Conservation (phyloP, 2,888 invertebrate genomes). For the Drosophila limbata region DNA sequence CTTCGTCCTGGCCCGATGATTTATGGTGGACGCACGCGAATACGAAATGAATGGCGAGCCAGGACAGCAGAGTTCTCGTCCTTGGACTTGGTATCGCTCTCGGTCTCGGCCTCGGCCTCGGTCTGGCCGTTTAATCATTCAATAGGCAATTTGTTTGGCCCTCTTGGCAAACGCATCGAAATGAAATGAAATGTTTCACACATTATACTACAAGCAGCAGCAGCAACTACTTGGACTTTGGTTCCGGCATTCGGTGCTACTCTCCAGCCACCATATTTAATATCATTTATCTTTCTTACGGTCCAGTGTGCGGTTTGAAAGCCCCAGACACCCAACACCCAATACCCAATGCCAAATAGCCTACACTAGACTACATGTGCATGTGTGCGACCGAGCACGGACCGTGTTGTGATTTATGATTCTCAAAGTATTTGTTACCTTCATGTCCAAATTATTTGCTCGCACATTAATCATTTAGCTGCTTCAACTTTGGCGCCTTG, state of each 20-base stretch:
- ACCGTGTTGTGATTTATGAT: constrained; percentile 76
- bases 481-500: constrained; percentile 61
- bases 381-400: constrained; percentile 23
- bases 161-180: constrained; percentile 35
- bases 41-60: constrained; percentile 64
- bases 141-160: constrained; percentile 80
- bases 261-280: constrained; percentile 69
- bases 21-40: constrained; percentile 71
- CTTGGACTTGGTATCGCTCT: constrained; percentile 25
- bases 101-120: neutral
- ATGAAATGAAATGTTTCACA: constrained; percentile 74
- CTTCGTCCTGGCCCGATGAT: constrained; percentile 57
- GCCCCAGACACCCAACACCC: neutral
- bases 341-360: neutral
- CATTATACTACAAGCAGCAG: constrained; percentile 42
- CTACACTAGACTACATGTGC: constrained; percentile 23
- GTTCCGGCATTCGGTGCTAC: neutral
- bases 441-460: constrained; percentile 77
- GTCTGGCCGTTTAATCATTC: constrained; percentile 73
- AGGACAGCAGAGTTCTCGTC: constrained; percentile 25
- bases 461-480: constrained; percentile 74
- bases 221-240: constrained; percentile 33
- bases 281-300: constrained; percentile 78
- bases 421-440: constrained; percentile 80
- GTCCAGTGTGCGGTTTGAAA: constrained; percentile 64